phyloP scores from a whole-genome alignment of 92 coral and sea anemone genomes.

The Porites cylindrica region DNA sequence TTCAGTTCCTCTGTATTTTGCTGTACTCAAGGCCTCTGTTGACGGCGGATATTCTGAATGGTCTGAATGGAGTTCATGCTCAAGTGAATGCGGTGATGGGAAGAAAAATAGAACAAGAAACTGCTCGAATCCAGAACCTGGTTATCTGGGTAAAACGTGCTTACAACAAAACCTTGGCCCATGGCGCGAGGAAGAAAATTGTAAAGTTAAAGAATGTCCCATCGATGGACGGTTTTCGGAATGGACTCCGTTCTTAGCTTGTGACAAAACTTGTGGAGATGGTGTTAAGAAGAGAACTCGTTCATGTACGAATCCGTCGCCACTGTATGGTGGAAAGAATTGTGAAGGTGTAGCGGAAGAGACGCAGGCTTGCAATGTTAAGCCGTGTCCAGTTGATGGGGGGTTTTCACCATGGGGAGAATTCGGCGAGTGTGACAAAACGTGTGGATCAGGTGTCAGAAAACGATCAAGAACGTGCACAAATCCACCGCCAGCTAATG shows the following conservation, averaged over 20 bases:
- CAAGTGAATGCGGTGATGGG: constrained; percentile 67
- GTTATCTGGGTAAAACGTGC: constrained; percentile 58
- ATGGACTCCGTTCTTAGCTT: constrained; percentile 63
- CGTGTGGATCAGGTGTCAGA: constrained; percentile 54
- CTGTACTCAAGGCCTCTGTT: constrained; percentile 4
- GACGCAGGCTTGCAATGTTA: constrained; percentile 50
- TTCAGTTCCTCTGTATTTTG: constrained; percentile 16
- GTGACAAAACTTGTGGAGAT: constrained; percentile 65
- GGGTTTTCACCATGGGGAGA: constrained; percentile 64
- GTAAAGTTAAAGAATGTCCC: constrained; percentile 71
- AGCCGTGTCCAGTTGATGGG: constrained; percentile 75
- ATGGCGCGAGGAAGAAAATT: constrained; percentile 24
- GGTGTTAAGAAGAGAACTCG: constrained; percentile 60
- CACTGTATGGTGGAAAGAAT: constrained; percentile 54
- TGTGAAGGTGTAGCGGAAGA: constrained; percentile 58
- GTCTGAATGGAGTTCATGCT: constrained; percentile 71
- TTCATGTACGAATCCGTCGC: constrained; percentile 68
- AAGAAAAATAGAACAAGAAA: constrained; percentile 52
- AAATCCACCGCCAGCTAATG: constrained; percentile 66
- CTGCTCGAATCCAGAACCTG: constrained; percentile 65
- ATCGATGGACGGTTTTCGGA: constrained; percentile 65
- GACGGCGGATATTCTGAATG: constrained; percentile 64
- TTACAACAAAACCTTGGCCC: constrained; percentile 31
- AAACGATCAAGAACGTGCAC: constrained; percentile 59
- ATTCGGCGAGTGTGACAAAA: constrained; percentile 44